Conservation (phyloP, 2,113 vertebrate genomes). For the Ardeotis arabs region DNA sequence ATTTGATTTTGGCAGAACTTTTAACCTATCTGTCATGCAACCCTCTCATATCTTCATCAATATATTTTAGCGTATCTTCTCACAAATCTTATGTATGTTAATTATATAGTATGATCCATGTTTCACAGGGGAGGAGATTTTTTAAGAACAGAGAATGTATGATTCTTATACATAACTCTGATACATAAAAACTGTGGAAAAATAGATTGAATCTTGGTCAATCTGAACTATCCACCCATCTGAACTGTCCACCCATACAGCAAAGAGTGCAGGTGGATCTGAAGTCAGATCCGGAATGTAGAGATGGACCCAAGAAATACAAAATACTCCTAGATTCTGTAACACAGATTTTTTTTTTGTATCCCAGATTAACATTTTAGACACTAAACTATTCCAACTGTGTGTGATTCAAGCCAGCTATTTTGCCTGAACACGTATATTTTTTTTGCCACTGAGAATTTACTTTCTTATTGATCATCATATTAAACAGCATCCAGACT, state of each 20-base stretch:
- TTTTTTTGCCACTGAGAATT: neutral
- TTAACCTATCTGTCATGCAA: neutral
- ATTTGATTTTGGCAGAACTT: neutral
- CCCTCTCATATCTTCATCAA: neutral
- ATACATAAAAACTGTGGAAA: neutral
- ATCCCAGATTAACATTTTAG: neutral
- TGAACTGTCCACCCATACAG: neutral
- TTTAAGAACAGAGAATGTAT: neutral
- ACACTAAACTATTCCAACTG: neutral
- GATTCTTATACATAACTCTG: neutral
- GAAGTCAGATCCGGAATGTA: neutral
- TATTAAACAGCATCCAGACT: neutral
- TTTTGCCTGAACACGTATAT: neutral
- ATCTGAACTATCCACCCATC: neutral
- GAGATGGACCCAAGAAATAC: neutral
- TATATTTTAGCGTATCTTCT: neutral
- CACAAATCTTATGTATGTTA: neutral
- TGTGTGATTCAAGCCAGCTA: neutral
- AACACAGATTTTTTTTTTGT: neutral
- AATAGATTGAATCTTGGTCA: neutral
- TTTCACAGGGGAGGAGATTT: neutral
- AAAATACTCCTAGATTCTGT: neutral
- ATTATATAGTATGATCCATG: neutral
- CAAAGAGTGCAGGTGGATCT: neutral
- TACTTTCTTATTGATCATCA: neutral